phyloP scores from a whole-genome alignment of 2,797 vertebrate species.

The Molossus molossus region DNA sequence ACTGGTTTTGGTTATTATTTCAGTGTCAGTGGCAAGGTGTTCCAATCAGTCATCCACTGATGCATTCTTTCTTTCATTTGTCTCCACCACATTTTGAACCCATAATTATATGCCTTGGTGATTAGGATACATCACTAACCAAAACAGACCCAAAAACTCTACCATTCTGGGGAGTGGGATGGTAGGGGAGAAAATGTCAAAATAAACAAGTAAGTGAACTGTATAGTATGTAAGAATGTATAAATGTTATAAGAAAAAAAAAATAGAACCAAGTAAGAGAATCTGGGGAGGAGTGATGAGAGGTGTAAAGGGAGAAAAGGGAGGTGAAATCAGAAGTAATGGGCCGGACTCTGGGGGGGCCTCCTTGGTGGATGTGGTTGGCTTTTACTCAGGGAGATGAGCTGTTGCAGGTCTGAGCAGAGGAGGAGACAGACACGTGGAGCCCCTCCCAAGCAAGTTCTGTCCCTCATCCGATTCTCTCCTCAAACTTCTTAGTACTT shows the following conservation, averaged over 20 bases:
- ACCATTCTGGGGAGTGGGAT: neutral
- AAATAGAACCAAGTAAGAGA: neutral
- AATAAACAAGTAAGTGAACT: neutral
- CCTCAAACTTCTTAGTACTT: neutral
- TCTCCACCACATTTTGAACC: neutral
- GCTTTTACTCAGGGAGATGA: neutral
- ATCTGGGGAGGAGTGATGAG: neutral
- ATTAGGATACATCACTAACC: neutral
- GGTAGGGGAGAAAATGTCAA: neutral
- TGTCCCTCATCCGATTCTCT: neutral
- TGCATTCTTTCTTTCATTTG: neutral
- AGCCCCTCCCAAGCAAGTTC: neutral
- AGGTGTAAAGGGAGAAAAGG: neutral
- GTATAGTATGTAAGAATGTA: neutral
- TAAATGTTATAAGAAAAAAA: neutral
- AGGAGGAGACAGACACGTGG: neutral
- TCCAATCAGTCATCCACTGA: neutral
- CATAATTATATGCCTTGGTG: neutral
- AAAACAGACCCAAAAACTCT: neutral
- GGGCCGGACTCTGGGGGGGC: no score
- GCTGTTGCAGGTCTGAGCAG: neutral
- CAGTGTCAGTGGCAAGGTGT: neutral
- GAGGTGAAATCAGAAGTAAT: neutral
- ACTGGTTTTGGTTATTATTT: neutral
- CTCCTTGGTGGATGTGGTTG: neutral